Evolutionary conservation across 2,888 invertebrate species (phyloP).

Genomic region (Nowickia ferox): DNA sequence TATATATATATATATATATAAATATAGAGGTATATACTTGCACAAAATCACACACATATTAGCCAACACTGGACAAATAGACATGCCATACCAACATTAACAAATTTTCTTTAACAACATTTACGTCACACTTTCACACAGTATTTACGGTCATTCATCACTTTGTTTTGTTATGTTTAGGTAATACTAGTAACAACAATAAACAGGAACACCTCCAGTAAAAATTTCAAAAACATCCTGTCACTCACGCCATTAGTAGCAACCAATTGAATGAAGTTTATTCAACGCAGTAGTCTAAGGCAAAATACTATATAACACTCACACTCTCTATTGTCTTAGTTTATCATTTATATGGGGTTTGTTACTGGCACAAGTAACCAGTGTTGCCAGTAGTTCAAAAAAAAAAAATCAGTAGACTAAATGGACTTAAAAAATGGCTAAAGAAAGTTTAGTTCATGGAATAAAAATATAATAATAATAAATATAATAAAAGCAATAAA

Average conservation of each 20-base stretch:
- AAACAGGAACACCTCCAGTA: conserved; percentile 10
- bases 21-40: no score
- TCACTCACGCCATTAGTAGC: background rate
- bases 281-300: conserved; percentile 40
- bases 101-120: conserved; percentile 43
- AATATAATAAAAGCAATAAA: no score
- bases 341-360: background rate
- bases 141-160: conserved; percentile 46
- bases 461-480: no score
- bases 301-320: background rate
- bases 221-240: background rate
- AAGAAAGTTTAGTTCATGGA: no score
- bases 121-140: conserved; percentile 53
- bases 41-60: background rate
- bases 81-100: conserved; percentile 58
- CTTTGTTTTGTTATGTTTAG: conserved; percentile 8
- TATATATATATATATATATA: background rate
- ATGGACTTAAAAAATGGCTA: no score
- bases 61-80: background rate
- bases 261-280: conserved; percentile 35
- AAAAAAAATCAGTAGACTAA: no score
- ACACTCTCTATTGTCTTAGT: background rate
- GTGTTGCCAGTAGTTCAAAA: no score
- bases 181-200: conserved; percentile 16
- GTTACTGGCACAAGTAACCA: background rate